phyloP scores from a whole-genome alignment of 30 jellyfish, hydroid and myxozoan species.

The Chrysaora quinquecirrha region DNA sequence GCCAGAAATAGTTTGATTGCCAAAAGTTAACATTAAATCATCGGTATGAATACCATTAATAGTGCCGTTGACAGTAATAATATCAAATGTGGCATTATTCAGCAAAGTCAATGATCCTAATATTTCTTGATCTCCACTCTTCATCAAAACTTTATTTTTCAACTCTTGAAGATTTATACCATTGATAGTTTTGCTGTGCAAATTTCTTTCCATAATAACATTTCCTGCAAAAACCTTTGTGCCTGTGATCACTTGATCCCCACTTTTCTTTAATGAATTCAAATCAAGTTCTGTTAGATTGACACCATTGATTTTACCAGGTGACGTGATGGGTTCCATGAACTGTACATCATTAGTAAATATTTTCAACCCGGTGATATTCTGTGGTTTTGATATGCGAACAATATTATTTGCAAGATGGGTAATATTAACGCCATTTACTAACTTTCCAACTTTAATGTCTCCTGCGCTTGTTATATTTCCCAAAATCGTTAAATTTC shows the following conservation, averaged over 20 bases:
- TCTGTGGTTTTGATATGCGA: constrained; percentile 60
- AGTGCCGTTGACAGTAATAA: constrained; percentile 30
- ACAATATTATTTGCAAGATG: constrained; percentile 68
- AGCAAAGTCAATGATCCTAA: constrained; percentile 52
- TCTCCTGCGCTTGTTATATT: constrained; percentile 52
- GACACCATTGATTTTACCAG: constrained; percentile 74
- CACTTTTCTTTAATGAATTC: constrained; percentile 56
- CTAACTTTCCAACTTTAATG: constrained; percentile 67
- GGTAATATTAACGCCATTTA: constrained; percentile 76
- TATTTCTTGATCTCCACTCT: constrained; percentile 27
- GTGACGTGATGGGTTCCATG: constrained; percentile 52
- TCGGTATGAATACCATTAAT: constrained; percentile 45
- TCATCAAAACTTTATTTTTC: constrained; percentile 34
- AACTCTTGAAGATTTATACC: constrained; percentile 53
- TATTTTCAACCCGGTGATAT: constrained; percentile 51
- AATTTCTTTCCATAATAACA: constrained; percentile 38
- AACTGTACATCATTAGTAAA: constrained; percentile 56
- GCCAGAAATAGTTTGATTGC: constrained; percentile 68
- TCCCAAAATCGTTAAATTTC: constrained; percentile 54
- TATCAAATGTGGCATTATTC: constrained; percentile 24
- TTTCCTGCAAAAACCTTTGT: constrained; percentile 20
- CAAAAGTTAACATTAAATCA: constrained; percentile 59
- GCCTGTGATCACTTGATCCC: constrained; percentile 61
- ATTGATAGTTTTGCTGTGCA: constrained; percentile 34
- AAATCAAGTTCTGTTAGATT: constrained; percentile 50